These are phyloP conservation scores for Regulus satrapa DNA, from an alignment of 2,113 vertebrate species.

Conservation along the genomic window DNA sequence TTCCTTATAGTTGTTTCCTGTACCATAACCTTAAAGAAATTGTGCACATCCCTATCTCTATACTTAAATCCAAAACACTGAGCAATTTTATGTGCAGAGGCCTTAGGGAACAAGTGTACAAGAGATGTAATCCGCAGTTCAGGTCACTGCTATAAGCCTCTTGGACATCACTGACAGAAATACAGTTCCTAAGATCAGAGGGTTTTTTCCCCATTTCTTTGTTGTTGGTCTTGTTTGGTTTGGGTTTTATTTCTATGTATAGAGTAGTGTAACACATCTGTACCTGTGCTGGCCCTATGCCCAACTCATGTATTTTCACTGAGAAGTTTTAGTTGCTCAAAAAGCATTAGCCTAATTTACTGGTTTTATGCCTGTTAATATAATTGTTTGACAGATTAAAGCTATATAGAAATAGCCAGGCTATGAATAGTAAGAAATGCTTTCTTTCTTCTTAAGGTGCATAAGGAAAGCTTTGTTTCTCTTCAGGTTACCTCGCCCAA, in stretches of 20 bases:
- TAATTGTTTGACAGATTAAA: not conserved
- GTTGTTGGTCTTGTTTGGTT: not conserved
- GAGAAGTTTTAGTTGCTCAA: not conserved
- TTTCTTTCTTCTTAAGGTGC: not conserved
- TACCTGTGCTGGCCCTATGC: not conserved
- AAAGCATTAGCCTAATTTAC: not conserved
- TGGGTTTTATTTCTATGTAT: not conserved
- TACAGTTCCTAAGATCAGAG: not conserved
- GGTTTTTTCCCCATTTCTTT: not conserved
- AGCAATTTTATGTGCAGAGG: fast-evolving
- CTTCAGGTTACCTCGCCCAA: not conserved
- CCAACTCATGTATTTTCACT: not conserved
- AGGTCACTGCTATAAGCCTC: not conserved
- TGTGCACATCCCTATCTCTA: not conserved
- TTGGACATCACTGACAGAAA: not conserved
- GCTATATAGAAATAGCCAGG: not conserved
- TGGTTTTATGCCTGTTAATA: not conserved
- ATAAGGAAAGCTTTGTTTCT: not conserved
- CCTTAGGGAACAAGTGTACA: not conserved
- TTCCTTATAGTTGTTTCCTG: not conserved
- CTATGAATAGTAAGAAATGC: not conserved
- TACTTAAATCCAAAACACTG: not conserved
- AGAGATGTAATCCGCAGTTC: not conserved
- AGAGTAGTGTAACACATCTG: not conserved
- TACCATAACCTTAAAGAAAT: not conserved